Evolutionary conservation across 2,888 invertebrate species (phyloP).

Genomic region (Drosophila cognata): DNA sequence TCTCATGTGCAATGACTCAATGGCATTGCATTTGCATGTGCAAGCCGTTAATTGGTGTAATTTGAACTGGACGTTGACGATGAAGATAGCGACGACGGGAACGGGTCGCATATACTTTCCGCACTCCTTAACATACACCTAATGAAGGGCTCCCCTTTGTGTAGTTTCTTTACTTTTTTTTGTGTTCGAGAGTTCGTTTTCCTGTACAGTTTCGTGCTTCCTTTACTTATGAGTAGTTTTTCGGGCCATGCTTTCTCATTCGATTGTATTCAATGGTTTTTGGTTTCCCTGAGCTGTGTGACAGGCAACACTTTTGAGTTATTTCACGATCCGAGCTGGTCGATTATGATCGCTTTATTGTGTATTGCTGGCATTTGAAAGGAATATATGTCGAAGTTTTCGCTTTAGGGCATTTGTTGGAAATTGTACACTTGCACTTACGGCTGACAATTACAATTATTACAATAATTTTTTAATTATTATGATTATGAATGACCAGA

Average conservation of each 20-base stretch:
- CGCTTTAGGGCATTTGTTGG: background rate
- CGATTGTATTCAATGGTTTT: conserved; percentile 42
- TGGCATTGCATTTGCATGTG: conserved; percentile 79
- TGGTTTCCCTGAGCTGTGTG: conserved; percentile 54
- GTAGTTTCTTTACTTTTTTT: conserved; percentile 1
- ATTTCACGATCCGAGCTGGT: conserved; percentile 60
- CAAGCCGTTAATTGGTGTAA: conserved; percentile 75
- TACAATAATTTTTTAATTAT: conserved; percentile 13
- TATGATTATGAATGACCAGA: background rate
- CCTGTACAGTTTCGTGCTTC: conserved; percentile 64
- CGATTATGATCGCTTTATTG: conserved; percentile 63
- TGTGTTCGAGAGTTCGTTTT: conserved; percentile 14
- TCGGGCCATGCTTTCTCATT: conserved; percentile 70
- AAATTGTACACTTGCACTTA: conserved; percentile 2
- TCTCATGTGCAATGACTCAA: conserved; percentile 65
- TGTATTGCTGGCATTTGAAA: conserved; percentile 12
- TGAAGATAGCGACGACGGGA: conserved; percentile 24
- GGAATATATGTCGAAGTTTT: background rate
- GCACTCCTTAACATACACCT: conserved; percentile 20
- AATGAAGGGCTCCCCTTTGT: conserved; percentile 22
- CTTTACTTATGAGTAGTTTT: conserved; percentile 54
- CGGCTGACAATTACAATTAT: background rate
- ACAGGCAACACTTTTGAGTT: conserved; percentile 65
- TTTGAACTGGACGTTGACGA: conserved; percentile 67
- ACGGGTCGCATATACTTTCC: conserved; percentile 15